Conservation (phyloP, 2,888 invertebrate species). For the Megastigmus dorsalis region DNA sequence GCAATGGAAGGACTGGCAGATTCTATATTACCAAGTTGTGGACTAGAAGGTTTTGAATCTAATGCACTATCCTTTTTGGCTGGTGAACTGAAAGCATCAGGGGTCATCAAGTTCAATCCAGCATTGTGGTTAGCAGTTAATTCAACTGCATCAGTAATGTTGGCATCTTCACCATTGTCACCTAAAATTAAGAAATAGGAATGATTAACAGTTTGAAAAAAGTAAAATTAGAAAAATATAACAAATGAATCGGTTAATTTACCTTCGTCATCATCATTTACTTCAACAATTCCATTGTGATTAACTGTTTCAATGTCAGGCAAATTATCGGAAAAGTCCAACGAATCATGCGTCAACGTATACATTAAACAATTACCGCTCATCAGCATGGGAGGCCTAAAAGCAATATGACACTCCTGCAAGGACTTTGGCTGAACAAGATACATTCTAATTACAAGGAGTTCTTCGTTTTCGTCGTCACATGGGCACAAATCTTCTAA, state of each 20-base stretch:
- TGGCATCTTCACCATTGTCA: constrained; percentile 66
- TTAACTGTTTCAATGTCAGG: constrained; percentile 65
- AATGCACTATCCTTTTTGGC: constrained; percentile 75
- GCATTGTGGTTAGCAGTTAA: constrained; percentile 69
- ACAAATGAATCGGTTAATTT: too few species aligned
- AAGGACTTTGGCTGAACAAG: constrained; percentile 92
- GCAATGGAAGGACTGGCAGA: constrained; percentile 67
- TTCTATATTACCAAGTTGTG: constrained; percentile 66
- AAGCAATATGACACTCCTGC: constrained; percentile 87
- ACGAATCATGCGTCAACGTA: constrained; percentile 67
- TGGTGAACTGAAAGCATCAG: constrained; percentile 86
- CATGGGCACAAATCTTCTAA: constrained; percentile 76
- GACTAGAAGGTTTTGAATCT: constrained; percentile 68
- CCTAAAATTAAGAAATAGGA: constrained; percentile 52
- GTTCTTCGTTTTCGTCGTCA: constrained; percentile 78
- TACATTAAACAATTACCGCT: constrained; percentile 64
- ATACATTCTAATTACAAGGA: constrained; percentile 79
- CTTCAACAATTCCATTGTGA: constrained; percentile 67
- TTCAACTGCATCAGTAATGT: constrained; percentile 70
- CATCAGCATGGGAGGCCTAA: constrained; percentile 71
- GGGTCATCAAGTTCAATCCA: constrained; percentile 87
- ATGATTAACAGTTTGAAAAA: too few species aligned
- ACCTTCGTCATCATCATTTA: constrained; percentile 66
- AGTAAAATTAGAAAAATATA: too few species aligned
- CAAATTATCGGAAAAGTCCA: constrained; percentile 67